These are phyloP conservation scores for Metopolophium dirhodum DNA, from an alignment of 1,140 invertebrate species.

Conservation along the genomic window DNA sequence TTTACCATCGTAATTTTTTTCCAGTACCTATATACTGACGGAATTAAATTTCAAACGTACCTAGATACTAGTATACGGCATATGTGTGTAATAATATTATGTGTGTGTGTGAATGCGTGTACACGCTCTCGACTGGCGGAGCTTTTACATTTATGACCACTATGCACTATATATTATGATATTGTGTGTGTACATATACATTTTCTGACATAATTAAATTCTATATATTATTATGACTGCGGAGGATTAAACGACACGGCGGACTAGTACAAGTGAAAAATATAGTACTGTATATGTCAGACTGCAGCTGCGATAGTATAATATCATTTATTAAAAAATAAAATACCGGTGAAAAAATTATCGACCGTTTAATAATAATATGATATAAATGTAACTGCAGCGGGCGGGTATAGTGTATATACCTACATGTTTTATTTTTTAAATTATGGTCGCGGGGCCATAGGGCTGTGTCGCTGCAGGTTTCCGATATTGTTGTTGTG, in stretches of 20 bases:
- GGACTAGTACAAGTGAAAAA: not conserved
- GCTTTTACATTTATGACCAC: not conserved
- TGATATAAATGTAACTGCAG: not conserved
- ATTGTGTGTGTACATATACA: not conserved
- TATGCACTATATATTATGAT: not conserved
- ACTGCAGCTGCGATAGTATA: not conserved
- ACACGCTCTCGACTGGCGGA: not conserved
- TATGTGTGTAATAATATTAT: too few species aligned
- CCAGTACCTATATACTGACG: not conserved
- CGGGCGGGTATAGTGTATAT: too few species aligned
- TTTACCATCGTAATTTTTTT: not conserved
- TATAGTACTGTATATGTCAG: too few species aligned
- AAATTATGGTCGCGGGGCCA: too few species aligned
- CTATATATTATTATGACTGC: not conserved
- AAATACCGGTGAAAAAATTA: not conserved
- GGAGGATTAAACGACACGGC: not conserved
- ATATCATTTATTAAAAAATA: not conserved
- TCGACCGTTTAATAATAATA: not conserved
- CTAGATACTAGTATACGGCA: not conserved
- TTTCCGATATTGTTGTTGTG: not conserved
- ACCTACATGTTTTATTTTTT: too few species aligned
- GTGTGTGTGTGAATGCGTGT: not conserved
- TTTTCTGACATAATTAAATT: not conserved
- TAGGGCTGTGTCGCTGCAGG: not conserved
- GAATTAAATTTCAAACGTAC: not conserved